phyloP scores from a whole-genome alignment of 2,797 vertebrate genomes.

The Typhlichthys eigenmanni region DNA sequence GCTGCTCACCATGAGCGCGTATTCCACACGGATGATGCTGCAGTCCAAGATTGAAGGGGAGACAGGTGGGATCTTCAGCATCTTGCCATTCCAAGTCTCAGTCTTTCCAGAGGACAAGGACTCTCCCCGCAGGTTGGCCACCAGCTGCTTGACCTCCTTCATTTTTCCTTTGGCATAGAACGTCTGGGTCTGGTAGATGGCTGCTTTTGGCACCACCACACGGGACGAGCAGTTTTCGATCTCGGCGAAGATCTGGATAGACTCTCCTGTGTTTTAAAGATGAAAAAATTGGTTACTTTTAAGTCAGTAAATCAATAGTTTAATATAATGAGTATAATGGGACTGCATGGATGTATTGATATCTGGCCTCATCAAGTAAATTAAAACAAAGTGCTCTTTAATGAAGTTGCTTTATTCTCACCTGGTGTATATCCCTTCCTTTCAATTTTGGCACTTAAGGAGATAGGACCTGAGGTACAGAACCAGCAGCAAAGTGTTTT shows the following conservation, averaged over 20 bases:
- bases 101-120: slow-evolving; percentile 96
- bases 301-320: background rate
- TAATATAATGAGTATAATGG: background rate
- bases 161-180: slow-evolving; percentile 99
- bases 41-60: slow-evolving; percentile 97
- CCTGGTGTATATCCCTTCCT: slow-evolving; percentile 99
- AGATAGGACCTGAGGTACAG: slow-evolving; percentile 99
- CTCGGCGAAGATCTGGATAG: slow-evolving; percentile 98
- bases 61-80: slow-evolving; percentile 95
- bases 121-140: slow-evolving; percentile 93
- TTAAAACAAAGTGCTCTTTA: slow-evolving; percentile 8
- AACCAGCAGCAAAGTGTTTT: slow-evolving; percentile 99
- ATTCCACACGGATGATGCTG: slow-evolving; percentile 97
- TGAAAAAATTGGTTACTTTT: too few relatives aligned
- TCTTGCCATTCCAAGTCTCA: slow-evolving; percentile 96
- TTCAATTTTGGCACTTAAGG: slow-evolving; percentile 99
- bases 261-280: slow-evolving; percentile 82
- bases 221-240: slow-evolving; percentile 98
- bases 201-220: slow-evolving; percentile 97
- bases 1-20: slow-evolving; percentile 90
- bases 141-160: slow-evolving; percentile 97
- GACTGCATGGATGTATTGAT: too few relatives aligned
- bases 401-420: slow-evolving; percentile 52
- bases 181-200: slow-evolving; percentile 97
- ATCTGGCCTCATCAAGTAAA: slow-evolving; percentile 1